Evolutionary conservation across 2,113 vertebrate species (phyloP).

Genomic region (Tachysurus fulvidraco): DNA sequence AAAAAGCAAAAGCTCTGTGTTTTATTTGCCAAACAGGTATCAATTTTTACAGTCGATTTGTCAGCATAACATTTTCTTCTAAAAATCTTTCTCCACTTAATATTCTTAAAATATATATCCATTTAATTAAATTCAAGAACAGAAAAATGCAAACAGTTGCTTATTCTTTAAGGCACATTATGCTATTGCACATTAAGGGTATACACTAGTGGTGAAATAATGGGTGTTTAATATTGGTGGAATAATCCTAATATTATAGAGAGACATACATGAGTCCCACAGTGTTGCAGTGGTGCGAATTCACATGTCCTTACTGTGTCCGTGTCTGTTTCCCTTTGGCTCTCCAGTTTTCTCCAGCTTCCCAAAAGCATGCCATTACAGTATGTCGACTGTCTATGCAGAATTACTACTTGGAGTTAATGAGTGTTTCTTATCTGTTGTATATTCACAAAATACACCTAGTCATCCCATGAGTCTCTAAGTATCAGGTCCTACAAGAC

Average conservation of each 20-base stretch:
- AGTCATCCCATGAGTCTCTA: background rate
- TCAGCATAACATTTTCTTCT: background rate
- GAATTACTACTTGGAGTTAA: background rate
- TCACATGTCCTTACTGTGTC: background rate
- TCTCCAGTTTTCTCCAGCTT: background rate
- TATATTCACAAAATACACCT: background rate
- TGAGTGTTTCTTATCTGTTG: background rate
- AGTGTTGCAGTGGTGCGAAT: background rate
- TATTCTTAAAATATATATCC: background rate
- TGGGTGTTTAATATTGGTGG: too few species aligned
- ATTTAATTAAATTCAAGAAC: background rate
- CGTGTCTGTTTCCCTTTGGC: background rate
- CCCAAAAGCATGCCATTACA: background rate
- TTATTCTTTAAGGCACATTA: background rate
- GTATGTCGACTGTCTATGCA: background rate
- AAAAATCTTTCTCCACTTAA: background rate
- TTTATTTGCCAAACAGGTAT: background rate
- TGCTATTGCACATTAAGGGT: background rate
- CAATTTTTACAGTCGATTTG: background rate
- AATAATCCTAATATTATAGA: background rate
- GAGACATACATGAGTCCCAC: background rate
- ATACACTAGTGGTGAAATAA: background rate
- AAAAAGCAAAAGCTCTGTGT: background rate
- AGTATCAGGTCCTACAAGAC: background rate
- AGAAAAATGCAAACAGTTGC: background rate